These are phyloP conservation scores for Antennarius striatus DNA, from an alignment of 2,113 vertebrate genomes.

Conservation along the genomic window DNA sequence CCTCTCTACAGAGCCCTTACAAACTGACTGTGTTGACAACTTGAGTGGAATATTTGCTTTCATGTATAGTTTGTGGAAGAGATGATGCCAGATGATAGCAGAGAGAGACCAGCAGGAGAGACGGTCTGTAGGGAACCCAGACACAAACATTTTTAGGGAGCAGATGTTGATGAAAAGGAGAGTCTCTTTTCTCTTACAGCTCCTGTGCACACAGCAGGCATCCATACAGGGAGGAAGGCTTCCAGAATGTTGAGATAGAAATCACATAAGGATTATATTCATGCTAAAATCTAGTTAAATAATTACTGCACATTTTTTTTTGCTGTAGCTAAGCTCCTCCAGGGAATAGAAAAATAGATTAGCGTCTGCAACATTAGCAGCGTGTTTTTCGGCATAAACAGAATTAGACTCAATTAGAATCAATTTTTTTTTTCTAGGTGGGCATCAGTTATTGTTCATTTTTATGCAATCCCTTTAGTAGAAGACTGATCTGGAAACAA, in stretches of 20 bases:
- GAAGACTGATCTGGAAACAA: slow-evolving; percentile 13
- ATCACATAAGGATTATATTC: slow-evolving; percentile 4
- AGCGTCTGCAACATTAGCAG: slow-evolving; percentile 11
- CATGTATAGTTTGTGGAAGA: background rate
- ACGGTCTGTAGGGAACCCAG: slow-evolving; percentile 24
- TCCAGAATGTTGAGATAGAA: too few species aligned
- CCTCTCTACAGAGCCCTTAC: too few species aligned
- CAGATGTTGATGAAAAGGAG: background rate
- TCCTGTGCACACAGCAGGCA: too few species aligned
- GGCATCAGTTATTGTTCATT: too few species aligned
- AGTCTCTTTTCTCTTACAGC: too few species aligned
- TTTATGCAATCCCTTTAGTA: background rate
- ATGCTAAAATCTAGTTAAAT: slow-evolving; percentile 31
- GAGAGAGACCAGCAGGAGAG: background rate
- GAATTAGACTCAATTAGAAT: slow-evolving; percentile 41
- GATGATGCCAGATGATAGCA: background rate
- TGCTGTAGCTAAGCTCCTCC: background rate
- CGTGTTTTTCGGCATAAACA: slow-evolving; percentile 18
- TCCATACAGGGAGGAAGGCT: too few species aligned
- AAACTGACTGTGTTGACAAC: background rate
- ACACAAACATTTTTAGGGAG: background rate
- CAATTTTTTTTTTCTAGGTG: background rate
- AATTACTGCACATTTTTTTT: slow-evolving; percentile 16
- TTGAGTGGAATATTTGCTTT: background rate
- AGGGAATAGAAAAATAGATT: slow-evolving; percentile 32